Evolutionary conservation across 2,113 vertebrate species (phyloP), one percentile per base, ranked within the genome.

Genomic region (Microtus pennsylvanicus): DNA sequence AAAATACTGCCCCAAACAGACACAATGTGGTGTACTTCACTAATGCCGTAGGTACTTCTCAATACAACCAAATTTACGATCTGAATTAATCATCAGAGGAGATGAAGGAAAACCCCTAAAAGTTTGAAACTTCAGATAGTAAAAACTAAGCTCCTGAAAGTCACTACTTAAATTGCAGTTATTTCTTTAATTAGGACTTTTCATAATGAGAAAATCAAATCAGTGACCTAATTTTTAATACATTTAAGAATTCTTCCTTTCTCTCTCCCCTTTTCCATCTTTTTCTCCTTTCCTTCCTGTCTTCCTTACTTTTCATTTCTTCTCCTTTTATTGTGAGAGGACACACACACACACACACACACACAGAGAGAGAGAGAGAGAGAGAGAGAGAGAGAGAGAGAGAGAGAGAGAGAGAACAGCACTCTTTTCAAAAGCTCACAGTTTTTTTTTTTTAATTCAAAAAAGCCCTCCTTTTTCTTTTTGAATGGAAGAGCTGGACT

Each of bases 161-260:
- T 58, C 55, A 58, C 16, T 58, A 58, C 55, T 58, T 24, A 47
- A 94, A 13, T 33, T 7, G 50, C 30, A 85, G 28, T 45, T 3
- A 75, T 5, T 58, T 55, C 4, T 88, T 93, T 42, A 38, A 35
- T 17, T 70, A 86, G 24, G 50, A 50, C 16, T n/a, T 86, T 91
- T 88, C 58, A 78, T 94, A 65, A 47, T 58, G 45, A 78, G 50
- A 94, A 50, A 65, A 89, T 28, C 61, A 86, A 85, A 38, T 12
- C 10, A 89, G 72, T 88, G n/a, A 52, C 42, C 92, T 75, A n/a
- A 30, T 89, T 76, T 90, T 92, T 67, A 63, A 87, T 67, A 69
- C 42, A 38, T 74, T 95, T 58, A 83, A 42, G 55, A 38, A 42
- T 26, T 85, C 9, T 63, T 58, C 58, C 35, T 82, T 38, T 28